These are phyloP conservation scores for Megalopta genalis DNA, from an alignment of 1,140 invertebrate genomes.

Conservation along the genomic window DNA sequence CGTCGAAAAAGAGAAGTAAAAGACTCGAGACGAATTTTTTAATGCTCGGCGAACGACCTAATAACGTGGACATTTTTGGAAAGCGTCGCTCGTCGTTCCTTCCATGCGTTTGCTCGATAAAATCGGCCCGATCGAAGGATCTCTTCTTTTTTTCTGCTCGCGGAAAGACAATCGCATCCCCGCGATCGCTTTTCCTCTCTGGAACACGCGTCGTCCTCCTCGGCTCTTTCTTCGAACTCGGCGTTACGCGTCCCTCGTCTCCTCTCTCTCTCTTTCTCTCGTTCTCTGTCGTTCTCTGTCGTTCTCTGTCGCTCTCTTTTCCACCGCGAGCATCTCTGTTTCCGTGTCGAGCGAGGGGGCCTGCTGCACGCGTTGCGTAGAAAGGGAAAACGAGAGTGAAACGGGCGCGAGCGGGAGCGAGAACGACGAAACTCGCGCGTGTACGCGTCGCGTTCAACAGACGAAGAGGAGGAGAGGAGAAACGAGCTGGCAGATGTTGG, in stretches of 20 bases:
- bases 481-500: conserved; percentile 63
- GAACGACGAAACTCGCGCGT: neutral
- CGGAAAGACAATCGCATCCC: too few relatives aligned
- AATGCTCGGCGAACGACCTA: too few relatives aligned
- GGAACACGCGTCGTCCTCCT: neutral
- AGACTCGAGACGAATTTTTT: too few relatives aligned
- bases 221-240: neutral
- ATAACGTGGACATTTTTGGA: too few relatives aligned
- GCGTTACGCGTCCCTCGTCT: neutral
- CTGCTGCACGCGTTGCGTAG: neutral
- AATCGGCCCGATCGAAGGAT: too few relatives aligned
- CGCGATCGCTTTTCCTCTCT: neutral
- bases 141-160: too few relatives aligned
- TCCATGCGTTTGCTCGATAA: too few relatives aligned
- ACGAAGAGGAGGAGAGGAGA: neutral
- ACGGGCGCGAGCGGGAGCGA: neutral
- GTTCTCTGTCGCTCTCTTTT: neutral
- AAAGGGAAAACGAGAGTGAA: neutral
- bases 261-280: neutral
- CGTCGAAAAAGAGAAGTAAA: too few relatives aligned
- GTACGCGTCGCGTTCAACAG: neutral
- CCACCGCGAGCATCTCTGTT: neutral
- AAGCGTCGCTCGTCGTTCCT: too few relatives aligned
- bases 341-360: neutral
- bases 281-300: neutral